These are phyloP conservation scores for Aphaenogaster ashmeadi DNA, from an alignment of 1,140 invertebrate genomes.

Conservation along the genomic window DNA sequence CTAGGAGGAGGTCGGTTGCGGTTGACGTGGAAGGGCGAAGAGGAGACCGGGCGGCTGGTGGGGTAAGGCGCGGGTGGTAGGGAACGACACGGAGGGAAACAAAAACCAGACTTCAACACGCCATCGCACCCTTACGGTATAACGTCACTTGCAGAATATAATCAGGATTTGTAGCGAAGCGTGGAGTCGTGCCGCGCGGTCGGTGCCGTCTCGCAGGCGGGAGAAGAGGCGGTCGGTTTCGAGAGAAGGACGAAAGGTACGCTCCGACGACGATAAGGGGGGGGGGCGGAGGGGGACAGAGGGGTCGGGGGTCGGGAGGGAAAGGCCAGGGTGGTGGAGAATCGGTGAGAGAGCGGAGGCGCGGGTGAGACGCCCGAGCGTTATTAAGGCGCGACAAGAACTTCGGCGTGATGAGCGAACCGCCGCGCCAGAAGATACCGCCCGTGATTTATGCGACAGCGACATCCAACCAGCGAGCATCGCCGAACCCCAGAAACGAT, in stretches of 20 bases:
- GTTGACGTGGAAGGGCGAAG: conserved; percentile 64
- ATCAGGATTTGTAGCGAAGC: conserved; percentile 87
- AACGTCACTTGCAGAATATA: conserved; percentile 87
- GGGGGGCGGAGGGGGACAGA: background rate
- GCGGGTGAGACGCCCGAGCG: conserved; percentile 82
- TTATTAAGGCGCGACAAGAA: conserved; percentile 88
- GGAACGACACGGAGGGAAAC: conserved; percentile 79
- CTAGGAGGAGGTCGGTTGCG: conserved; percentile 66
- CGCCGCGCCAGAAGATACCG: conserved; percentile 85
- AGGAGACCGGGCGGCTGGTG: conserved; percentile 30
- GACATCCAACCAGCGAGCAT: conserved; percentile 79
- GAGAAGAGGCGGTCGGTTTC: conserved; percentile 59
- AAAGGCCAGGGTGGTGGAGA: conserved; percentile 66
- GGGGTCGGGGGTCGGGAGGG: background rate
- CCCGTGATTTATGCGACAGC: conserved; percentile 85
- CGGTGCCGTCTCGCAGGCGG: conserved; percentile 52
- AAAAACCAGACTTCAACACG: conserved; percentile 86
- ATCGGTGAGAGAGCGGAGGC: conserved; percentile 71
- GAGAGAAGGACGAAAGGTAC: conserved; percentile 73
- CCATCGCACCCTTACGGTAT: conserved; percentile 83
- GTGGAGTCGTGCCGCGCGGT: conserved; percentile 55
- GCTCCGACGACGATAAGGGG: conserved; percentile 34
- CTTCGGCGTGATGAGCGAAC: conserved; percentile 85
- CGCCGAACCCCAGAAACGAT: conserved; percentile 56
- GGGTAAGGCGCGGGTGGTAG: conserved; percentile 47